These are phyloP conservation scores for Ferdinandea cuprea DNA, from an alignment of 2,888 invertebrate species.

Conservation along the genomic window DNA sequence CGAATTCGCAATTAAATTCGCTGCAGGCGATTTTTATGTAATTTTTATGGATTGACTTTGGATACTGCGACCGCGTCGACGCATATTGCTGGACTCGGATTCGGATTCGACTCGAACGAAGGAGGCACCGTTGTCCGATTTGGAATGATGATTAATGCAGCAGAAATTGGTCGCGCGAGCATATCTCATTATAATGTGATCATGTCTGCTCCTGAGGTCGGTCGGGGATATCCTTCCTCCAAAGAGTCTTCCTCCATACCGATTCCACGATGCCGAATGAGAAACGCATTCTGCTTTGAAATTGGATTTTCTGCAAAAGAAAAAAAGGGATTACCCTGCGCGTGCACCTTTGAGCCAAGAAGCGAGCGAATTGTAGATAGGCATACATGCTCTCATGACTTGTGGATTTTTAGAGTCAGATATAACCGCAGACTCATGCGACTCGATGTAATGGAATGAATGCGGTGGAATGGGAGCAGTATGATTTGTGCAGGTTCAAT, in stretches of 20 bases:
- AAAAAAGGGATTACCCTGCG: neutral
- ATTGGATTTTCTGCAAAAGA: constrained; percentile 39
- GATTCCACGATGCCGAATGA: constrained; percentile 27
- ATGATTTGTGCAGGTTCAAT: constrained; percentile 47
- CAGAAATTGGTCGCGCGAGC: constrained; percentile 75
- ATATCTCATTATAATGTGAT: constrained; percentile 75
- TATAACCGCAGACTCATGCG: constrained; percentile 48
- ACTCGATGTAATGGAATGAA: constrained; percentile 50
- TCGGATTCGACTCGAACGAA: constrained; percentile 39
- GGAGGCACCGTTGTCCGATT: constrained; percentile 68
- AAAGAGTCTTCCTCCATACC: too few relatives aligned
- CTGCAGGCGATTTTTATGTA: constrained; percentile 80
- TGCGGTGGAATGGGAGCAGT: constrained; percentile 61
- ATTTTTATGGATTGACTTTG: constrained; percentile 77
- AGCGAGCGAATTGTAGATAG: constrained; percentile 43
- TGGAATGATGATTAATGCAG: constrained; percentile 74
- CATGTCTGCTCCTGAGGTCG: constrained; percentile 71
- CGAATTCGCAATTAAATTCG: constrained; percentile 81
- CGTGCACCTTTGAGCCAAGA: constrained; percentile 25
- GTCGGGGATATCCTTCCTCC: constrained; percentile 30
- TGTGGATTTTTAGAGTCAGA: constrained; percentile 36
- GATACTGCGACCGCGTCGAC: constrained; percentile 23
- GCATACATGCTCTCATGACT: constrained; percentile 36
- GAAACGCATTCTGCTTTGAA: constrained; percentile 50
- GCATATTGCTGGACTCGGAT: constrained; percentile 23